Percentiles rank a stretch among this genome's conserved stretches.
These are phyloP conservation scores for Limnephilus marmoratus DNA, from an alignment of 2,888 invertebrate genomes.

Conservation along the genomic window DNA sequence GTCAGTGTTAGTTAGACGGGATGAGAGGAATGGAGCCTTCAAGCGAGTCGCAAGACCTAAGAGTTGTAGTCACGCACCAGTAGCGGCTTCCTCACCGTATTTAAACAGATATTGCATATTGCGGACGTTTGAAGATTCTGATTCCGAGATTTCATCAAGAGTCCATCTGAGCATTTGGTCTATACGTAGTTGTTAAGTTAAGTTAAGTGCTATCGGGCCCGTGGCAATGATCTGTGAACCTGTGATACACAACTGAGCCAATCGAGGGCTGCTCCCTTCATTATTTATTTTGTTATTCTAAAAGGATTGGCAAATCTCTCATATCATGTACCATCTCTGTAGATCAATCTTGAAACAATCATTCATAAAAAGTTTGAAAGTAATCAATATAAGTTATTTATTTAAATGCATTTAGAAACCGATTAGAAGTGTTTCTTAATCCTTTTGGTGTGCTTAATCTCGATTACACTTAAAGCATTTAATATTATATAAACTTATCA, in stretches of 20 bases:
- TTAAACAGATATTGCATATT: neutral
- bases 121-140: neutral
- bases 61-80: neutral
- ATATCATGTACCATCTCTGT: constrained; percentile 50
- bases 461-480: constrained; percentile 39
- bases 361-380: constrained; percentile 18
- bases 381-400: constrained; percentile 26
- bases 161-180: constrained; percentile 51
- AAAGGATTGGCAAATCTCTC: constrained; percentile 43
- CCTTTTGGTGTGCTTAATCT: constrained; percentile 45
- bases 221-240: constrained; percentile 66
- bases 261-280: constrained; percentile 60
- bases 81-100: constrained; percentile 10
- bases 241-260: constrained; percentile 66
- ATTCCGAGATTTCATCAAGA: constrained; percentile 48
- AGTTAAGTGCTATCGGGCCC: constrained; percentile 65
- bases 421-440: constrained; percentile 17
- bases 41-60: constrained; percentile 2
- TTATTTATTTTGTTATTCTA: constrained; percentile 54
- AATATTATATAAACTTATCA: constrained; percentile 17
- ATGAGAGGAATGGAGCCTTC: constrained; percentile 22
- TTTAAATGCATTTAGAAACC: constrained; percentile 42
- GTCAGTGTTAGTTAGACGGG: constrained; percentile 54
- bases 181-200: constrained; percentile 50
- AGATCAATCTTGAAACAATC: constrained; percentile 44